Evolutionary conservation across 2,888 invertebrate genomes (phyloP), one percentile per base, ranked within the genome.

Genomic region (Netelia melanura): DNA sequence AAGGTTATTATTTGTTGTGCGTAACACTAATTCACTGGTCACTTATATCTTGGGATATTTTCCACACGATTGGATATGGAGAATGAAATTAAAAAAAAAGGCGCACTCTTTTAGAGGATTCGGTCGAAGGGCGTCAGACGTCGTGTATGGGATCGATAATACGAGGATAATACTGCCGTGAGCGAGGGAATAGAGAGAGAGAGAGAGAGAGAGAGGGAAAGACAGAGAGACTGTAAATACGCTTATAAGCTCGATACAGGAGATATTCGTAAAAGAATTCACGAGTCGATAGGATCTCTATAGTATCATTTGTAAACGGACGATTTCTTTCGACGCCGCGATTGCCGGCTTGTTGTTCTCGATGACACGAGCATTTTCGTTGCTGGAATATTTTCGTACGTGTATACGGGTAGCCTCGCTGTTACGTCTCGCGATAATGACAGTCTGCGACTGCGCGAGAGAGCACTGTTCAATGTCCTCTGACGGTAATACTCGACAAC

Each of bases 271-370:
- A 14, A 48, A 48, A 10, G 14, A 48, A 48, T 48, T 48, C 48
- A 11, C 11, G 48, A 14, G 48, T 62, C n/a, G 48, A 48, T 14
- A 48, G 14, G 10, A 2, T 2, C 70, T 38, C n/a, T 38, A 71
- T 67, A 67, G 62, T 72, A 72, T 80, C 54, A 61, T 77, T 72
- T 52, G 80, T 14, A 62, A 72, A 43, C 71, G 52, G 1, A 65
- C 52, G 62, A 61, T 77, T 85, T 85, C 85, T 85, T 85, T 80
- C 83, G 83, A 64, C 85, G 79, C 79, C 85, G 76, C 62, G 83
- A 83, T 77, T 80, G 83, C 62, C 83, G 80, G 85, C 83, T 68
- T 10, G 44, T 83, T 75, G 80, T 83, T 72, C 52, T 82, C 79
- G 76, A 25, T 44, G 79, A 52, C 44, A 14, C 71, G 61, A 67